phyloP scores from a whole-genome alignment of 1,140 invertebrate genomes.

The Diachasma alloeum region DNA sequence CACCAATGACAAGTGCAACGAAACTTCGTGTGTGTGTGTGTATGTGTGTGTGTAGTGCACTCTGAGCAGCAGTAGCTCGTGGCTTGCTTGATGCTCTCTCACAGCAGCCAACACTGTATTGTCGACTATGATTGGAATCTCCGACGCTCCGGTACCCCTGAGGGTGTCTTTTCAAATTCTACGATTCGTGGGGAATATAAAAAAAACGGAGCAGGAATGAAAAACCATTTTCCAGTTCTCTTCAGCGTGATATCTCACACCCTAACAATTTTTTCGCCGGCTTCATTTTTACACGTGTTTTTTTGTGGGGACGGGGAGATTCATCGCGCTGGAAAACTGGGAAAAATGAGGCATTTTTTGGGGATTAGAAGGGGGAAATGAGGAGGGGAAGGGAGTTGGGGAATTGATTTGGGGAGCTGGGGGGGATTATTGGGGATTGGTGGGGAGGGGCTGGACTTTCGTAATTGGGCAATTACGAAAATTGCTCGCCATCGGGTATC shows the following conservation, averaged over 20 bases:
- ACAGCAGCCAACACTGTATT: conserved; percentile 19
- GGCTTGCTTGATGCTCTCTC: conserved; percentile 17
- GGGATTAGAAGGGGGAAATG: not conserved
- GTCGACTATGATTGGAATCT: conserved; percentile 39
- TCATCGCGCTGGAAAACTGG: not conserved
- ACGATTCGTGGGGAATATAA: conserved; percentile 17
- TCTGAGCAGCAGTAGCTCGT: not conserved
- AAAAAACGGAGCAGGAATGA: not conserved
- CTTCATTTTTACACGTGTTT: conserved; percentile 4
- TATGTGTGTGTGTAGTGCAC: not conserved
- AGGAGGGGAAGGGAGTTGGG: not conserved
- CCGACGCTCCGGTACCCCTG: conserved; percentile 27
- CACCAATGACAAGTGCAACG: conserved; percentile 3
- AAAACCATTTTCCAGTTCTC: conserved; percentile 7
- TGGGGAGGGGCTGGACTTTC: not conserved
- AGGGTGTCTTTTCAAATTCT: conserved; percentile 34
- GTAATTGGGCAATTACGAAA: not conserved
- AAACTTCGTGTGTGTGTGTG: not conserved
- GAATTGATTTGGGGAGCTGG: not conserved
- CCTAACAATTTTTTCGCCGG: not conserved
- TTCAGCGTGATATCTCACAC: conserved; percentile 3
- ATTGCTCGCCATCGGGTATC: not conserved
- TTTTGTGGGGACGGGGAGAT: not conserved
- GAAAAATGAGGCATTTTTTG: not conserved
- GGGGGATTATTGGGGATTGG: not conserved